Percentiles rank a stretch among this genome's conserved stretches.
phyloP scores from a whole-genome alignment of 2,888 invertebrate species.

The Leptinotarsa peninsularis region DNA sequence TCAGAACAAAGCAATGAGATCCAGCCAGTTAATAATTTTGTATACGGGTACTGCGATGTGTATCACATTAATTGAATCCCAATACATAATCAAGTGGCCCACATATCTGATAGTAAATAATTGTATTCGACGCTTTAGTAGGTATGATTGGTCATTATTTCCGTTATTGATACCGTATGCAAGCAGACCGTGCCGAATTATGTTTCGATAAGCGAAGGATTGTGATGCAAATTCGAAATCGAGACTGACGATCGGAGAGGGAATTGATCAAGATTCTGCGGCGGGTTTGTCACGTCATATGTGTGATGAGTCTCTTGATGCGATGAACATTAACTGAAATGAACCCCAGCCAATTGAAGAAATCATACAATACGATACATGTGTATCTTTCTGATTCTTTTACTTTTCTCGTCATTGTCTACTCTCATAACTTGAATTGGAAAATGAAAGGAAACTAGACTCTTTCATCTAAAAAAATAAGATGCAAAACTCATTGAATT shows the following conservation, averaged over 20 bases:
- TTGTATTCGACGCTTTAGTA: constrained; percentile 29
- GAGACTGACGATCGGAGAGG: background rate
- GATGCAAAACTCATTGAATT: too few relatives aligned
- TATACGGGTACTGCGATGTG: background rate
- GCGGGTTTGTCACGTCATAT: background rate
- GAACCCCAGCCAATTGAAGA: too few relatives aligned
- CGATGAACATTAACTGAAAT: too few relatives aligned
- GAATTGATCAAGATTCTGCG: background rate
- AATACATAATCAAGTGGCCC: background rate
- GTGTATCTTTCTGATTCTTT: too few relatives aligned
- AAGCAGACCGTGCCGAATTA: constrained; percentile 31
- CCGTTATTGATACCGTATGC: constrained; percentile 27
- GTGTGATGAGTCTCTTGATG: background rate
- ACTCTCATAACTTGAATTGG: too few relatives aligned
- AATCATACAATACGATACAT: background rate
- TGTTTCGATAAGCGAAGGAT: constrained; percentile 40
- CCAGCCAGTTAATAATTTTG: background rate
- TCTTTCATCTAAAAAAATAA: too few relatives aligned
- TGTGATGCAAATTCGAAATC: constrained; percentile 30
- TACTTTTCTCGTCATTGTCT: too few relatives aligned
- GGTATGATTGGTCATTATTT: constrained; percentile 32
- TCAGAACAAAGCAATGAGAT: background rate
- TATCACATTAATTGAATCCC: background rate
- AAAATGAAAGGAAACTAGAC: too few relatives aligned
- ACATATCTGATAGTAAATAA: constrained; percentile 21